Evolutionary conservation across 2,888 invertebrate genomes (phyloP), one percentile per base, ranked within the genome.

Genomic region (Harpalus rubripes): DNA sequence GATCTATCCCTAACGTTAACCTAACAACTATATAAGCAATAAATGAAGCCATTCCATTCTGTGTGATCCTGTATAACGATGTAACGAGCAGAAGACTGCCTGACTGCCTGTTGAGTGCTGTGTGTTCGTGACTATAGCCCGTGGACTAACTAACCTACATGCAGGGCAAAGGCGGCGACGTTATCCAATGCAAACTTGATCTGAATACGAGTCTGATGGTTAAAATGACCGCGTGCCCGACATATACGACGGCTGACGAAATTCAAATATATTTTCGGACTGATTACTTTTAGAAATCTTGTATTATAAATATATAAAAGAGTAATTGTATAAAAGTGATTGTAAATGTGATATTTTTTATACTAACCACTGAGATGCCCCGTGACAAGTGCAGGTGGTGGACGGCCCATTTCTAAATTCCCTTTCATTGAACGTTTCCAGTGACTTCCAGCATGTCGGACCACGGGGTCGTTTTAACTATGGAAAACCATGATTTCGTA

Each of bases 1-100:
- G 85, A 85, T 85, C 80, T 65, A 32, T 5, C 32, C 32, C 32
- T 32, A 32, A 32, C 32, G 32, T 32, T 32, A 32, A 32, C 61
- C 59, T 78, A 78, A 78, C 32, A 84, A 68, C 41, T 58, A 68
- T 56, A 80, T 79, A 85, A 89, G 89, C 89, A 90, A 90, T 90
- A 89, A 89, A 88, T 90, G 90, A 91, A 91, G 91, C 91, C 91
- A 91, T 91, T 91, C 91, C 91, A 91, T 88, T 89, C 90, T 91
- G 91, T 91, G 91, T 84, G 84, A 84, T 84, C 59, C 32, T 65
- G 65, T 84, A 32, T 32, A 44, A 58, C 58, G 78, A 58, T 68
- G 68, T 68, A 32, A 15, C 39, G 68, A 74, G 52, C 44, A 52
- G 52, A 74, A 44, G 74, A 74, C 44, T 52, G 74, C 10, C 74